Evolutionary conservation across 2,113 vertebrate genomes (phyloP).

Genomic region (Sphaerodactylus townsendi): DNA sequence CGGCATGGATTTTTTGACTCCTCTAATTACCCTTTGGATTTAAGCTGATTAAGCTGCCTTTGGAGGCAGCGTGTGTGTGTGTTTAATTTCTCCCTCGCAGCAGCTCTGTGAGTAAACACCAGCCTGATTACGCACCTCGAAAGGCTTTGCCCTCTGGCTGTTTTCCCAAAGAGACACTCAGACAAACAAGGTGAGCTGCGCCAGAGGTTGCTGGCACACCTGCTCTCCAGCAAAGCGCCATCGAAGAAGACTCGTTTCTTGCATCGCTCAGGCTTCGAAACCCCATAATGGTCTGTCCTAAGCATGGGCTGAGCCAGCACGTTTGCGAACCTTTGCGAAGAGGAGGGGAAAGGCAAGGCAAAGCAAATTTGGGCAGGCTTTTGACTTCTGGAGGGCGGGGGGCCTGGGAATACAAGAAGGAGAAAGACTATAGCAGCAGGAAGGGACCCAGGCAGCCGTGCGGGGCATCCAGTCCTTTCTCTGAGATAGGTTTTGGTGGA

Average conservation of each 20-base stretch:
- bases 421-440: too few species aligned
- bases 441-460: too few species aligned
- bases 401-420: too few species aligned
- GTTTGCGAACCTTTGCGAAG: too few species aligned
- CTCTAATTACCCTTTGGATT: slow-evolving; percentile 27
- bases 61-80: background rate
- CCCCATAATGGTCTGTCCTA: background rate
- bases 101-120: slow-evolving; percentile 20
- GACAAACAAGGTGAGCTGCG: background rate
- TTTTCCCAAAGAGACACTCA: slow-evolving; percentile 24
- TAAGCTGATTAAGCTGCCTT: background rate
- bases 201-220: background rate
- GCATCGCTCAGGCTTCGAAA: background rate
- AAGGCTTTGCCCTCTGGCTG: slow-evolving; percentile 4
- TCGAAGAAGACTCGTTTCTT: background rate
- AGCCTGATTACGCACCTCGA: slow-evolving; percentile 33
- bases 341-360: background rate
- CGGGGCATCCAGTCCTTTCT: too few species aligned
- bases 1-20: background rate
- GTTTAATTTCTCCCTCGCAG: slow-evolving; percentile 45
- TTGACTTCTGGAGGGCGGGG: too few species aligned
- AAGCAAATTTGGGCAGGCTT: too few species aligned
- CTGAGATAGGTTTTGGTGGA: too few species aligned
- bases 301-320: too few species aligned
- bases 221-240: background rate